A percentile compares a stretch with the other conserved stretches of the same genome.
Evolutionary conservation across 2,113 vertebrate species (phyloP).

Genomic region (Gadus chalcogrammus): DNA sequence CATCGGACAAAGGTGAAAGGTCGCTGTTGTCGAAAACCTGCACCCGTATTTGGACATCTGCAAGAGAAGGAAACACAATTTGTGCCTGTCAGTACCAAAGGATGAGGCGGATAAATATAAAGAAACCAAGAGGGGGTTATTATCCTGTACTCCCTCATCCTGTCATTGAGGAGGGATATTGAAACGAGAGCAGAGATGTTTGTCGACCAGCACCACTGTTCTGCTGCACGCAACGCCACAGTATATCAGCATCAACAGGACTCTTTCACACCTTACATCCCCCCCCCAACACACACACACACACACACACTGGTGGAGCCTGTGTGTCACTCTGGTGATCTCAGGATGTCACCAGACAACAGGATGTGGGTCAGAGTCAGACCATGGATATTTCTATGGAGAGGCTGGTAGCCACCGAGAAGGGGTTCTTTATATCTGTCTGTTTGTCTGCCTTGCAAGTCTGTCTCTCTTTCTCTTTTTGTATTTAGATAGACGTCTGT

Average conservation of each 20-base stretch:
- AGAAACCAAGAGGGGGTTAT: neutral
- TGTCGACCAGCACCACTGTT: too few relatives aligned
- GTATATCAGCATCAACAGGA: too few relatives aligned
- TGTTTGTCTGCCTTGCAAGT: neutral
- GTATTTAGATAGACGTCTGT: too few relatives aligned
- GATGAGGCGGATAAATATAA: neutral
- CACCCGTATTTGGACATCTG: conserved; percentile 93
- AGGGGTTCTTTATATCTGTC: neutral
- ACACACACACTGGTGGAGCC: neutral
- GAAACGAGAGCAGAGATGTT: too few relatives aligned
- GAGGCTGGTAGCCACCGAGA: conserved; percentile 41
- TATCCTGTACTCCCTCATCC: neutral
- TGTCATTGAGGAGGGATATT: neutral
- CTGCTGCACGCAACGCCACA: too few relatives aligned
- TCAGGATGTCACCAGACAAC: conserved; percentile 24
- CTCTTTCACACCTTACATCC: neutral
- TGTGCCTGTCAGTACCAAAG: too few relatives aligned
- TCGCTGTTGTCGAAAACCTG: conserved; percentile 93
- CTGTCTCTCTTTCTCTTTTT: neutral
- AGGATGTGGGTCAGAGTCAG: conserved; percentile 60
- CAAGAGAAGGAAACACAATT: neutral
- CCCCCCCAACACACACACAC: neutral
- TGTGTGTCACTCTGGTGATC: neutral
- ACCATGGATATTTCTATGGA: conserved; percentile 54
- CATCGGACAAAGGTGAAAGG: conserved; percentile 80